Evolutionary conservation across 2,797 vertebrate genomes (phyloP).

Genomic region (Otolemur crassicaudatus): DNA sequence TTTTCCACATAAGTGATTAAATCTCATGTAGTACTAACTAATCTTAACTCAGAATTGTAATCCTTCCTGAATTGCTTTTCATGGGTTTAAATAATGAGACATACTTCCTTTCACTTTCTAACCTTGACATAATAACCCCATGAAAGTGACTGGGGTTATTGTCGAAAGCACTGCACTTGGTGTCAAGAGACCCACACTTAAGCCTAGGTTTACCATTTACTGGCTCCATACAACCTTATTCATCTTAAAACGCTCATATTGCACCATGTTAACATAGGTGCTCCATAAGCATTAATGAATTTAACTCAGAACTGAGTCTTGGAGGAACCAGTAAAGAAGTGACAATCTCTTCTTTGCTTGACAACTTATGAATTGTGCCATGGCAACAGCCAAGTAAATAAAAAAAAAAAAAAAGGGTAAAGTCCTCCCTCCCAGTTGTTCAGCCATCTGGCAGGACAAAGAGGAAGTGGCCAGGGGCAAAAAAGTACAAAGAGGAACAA

Average conservation of each 20-base stretch:
- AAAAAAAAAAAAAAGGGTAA: background rate
- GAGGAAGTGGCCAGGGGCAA: background rate
- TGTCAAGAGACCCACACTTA: background rate
- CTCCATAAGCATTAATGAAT: background rate
- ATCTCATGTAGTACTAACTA: background rate
- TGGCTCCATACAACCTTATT: background rate
- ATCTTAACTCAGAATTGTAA: slow-evolving; percentile 18
- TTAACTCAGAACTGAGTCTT: background rate
- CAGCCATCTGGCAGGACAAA: background rate
- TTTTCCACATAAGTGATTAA: too few relatives aligned
- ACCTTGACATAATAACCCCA: background rate
- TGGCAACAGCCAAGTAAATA: background rate
- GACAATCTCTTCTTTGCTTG: background rate
- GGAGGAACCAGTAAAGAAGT: background rate
- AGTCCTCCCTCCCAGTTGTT: background rate
- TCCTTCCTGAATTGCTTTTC: background rate
- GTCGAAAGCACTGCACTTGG: background rate
- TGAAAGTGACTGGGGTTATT: background rate
- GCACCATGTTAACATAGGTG: background rate
- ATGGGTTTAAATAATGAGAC: slow-evolving; percentile 6
- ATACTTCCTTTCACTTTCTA: background rate
- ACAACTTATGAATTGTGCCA: background rate
- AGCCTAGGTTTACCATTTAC: background rate
- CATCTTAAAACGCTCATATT: background rate
- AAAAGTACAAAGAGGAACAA: background rate